phyloP scores from a whole-genome alignment of 2,888 invertebrate genomes.

The Clunio marinus region DNA sequence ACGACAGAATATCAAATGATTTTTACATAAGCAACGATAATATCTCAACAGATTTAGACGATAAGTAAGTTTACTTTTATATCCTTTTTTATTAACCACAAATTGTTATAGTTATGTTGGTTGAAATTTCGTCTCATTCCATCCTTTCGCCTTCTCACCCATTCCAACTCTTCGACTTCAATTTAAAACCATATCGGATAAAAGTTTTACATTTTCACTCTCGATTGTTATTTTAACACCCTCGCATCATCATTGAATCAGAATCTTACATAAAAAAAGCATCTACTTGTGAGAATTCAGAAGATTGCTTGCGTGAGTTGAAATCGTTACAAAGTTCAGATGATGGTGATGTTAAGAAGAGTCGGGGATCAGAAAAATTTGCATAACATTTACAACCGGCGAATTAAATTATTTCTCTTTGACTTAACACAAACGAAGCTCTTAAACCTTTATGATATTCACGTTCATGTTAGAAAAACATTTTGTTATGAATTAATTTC shows the following conservation, averaged over 20 bases:
- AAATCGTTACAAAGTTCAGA: too few species aligned
- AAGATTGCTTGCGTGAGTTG: too few species aligned
- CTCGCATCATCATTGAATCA: background rate
- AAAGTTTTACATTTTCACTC: background rate
- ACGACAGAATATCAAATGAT: background rate
- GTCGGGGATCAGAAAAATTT: background rate
- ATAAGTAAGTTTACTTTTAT: background rate
- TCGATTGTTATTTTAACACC: background rate
- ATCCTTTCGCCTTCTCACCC: background rate
- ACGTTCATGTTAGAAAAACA: too few species aligned
- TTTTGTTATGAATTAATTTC: slow-evolving; percentile 6
- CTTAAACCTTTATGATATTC: background rate
- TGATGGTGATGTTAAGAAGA: too few species aligned
- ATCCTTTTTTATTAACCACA: background rate
- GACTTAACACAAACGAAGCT: background rate
- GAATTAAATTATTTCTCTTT: slow-evolving; percentile 1
- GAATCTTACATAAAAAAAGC: background rate
- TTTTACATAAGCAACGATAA: background rate
- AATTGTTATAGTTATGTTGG: background rate
- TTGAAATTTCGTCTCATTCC: too few species aligned
- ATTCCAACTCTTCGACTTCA: background rate
- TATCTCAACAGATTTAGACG: background rate
- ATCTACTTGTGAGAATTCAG: background rate
- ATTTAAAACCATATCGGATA: background rate
- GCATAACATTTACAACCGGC: background rate